These are phyloP conservation scores for Morpho deidamia DNA, from an alignment of 2,888 invertebrate species.

Conservation along the genomic window DNA sequence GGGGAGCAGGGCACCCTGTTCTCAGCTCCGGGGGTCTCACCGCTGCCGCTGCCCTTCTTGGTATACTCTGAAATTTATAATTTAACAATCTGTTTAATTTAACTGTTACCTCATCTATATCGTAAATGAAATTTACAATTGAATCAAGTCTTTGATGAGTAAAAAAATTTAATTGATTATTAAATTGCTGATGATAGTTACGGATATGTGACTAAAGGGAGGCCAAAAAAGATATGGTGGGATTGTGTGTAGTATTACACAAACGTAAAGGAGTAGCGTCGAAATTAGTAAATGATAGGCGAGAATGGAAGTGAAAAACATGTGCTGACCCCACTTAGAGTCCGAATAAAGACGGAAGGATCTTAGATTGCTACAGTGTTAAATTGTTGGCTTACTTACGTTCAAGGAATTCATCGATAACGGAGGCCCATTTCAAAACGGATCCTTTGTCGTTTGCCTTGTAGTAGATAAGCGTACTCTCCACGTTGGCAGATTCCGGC, in stretches of 20 bases:
- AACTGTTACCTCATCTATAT: too few relatives aligned
- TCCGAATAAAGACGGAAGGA: too few relatives aligned
- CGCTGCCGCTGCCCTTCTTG: conserved; percentile 67
- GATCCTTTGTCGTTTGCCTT: conserved; percentile 87
- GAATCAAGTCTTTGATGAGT: too few relatives aligned
- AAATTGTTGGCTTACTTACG: conserved; percentile 72
- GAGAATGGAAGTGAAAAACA: too few relatives aligned
- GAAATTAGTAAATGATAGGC: too few relatives aligned
- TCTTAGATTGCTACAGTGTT: too few relatives aligned
- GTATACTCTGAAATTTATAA: conserved; percentile 53
- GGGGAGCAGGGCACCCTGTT: conserved; percentile 82
- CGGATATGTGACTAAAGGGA: too few relatives aligned
- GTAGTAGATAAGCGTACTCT: conserved; percentile 98
- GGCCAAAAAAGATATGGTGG: not conserved
- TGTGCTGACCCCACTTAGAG: too few relatives aligned
- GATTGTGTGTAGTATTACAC: not conserved
- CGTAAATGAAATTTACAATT: too few relatives aligned
- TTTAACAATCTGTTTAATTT: not conserved
- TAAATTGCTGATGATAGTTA: too few relatives aligned
- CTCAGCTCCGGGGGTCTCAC: conserved; percentile 70
- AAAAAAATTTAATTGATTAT: too few relatives aligned
- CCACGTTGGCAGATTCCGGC: conserved; percentile 90
- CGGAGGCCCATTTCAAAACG: conserved; percentile 87
- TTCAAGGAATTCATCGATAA: conserved; percentile 86
- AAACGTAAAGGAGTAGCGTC: too few relatives aligned